A percentile compares a stretch with the other conserved stretches of the same genome.
Conservation (phyloP, 2,888 invertebrate genomes). For the Dysmachus trigonus region DNA sequence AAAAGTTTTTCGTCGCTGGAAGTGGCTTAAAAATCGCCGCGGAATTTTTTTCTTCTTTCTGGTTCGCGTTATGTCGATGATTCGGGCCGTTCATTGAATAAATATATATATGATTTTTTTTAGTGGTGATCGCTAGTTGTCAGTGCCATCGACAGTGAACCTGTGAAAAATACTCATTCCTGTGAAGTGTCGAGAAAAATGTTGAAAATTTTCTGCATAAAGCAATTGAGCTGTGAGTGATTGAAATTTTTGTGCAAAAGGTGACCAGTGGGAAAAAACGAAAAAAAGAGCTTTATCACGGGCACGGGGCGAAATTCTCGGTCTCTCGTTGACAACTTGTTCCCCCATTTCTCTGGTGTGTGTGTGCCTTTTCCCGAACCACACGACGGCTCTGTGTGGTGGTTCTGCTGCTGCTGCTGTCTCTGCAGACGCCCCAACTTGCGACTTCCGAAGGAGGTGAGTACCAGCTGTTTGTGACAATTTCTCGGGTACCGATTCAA, state of each 20-base stretch:
- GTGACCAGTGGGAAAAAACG: not conserved
- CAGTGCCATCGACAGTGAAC: not conserved
- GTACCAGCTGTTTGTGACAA: conserved; percentile 40
- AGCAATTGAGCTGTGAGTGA: not conserved
- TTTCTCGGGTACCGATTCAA: not conserved
- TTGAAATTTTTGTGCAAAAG: conserved; percentile 7
- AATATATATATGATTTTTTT: no score
- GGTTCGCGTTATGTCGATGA: conserved; percentile 12
- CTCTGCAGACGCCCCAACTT: conserved; percentile 34
- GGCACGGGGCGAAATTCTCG: conserved; percentile 14
- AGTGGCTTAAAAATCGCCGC: conserved; percentile 4
- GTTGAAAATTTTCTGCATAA: not conserved
- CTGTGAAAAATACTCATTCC: not conserved
- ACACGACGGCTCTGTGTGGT: conserved; percentile 16
- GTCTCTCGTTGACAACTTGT: conserved; percentile 35
- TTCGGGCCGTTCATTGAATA: not conserved
- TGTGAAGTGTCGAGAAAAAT: not conserved
- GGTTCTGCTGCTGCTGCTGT: not conserved
- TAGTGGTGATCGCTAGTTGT: not conserved
- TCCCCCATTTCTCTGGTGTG: conserved; percentile 22
- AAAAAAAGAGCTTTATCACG: conserved; percentile 26
- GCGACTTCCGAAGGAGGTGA: conserved; percentile 8
- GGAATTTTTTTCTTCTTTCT: no score
- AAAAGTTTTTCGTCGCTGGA: not conserved
- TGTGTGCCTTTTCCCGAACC: not conserved